These are phyloP conservation scores for Steromphala cineraria DNA, from an alignment of 2,888 invertebrate genomes.

Conservation along the genomic window DNA sequence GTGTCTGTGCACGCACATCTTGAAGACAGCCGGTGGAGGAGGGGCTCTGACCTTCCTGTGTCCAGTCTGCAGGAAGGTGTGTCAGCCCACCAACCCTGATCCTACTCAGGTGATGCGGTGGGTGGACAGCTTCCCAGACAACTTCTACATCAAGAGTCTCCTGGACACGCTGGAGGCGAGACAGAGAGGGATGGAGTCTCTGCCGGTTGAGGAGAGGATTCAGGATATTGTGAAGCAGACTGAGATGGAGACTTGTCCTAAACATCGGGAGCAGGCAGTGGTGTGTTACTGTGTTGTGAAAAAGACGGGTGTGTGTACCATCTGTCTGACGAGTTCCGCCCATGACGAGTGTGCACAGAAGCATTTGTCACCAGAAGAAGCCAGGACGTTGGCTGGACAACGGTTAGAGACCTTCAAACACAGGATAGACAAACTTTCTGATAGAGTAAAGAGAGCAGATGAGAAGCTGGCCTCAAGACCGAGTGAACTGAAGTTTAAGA, in stretches of 20 bases:
- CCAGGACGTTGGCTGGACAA: not conserved
- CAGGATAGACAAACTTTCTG: not conserved
- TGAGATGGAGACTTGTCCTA: not conserved
- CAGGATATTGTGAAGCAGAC: not conserved
- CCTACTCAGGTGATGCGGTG: not conserved
- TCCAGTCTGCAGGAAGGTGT: slow-evolving; percentile 6
- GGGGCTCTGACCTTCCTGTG: not conserved
- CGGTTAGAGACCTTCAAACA: not conserved
- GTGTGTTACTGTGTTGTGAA: not conserved
- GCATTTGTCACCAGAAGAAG: not conserved
- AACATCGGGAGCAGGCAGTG: not conserved
- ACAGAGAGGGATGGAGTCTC: not conserved
- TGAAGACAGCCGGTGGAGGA: not conserved
- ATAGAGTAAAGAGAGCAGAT: not conserved
- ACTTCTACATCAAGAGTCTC: slow-evolving; percentile 16
- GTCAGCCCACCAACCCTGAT: not conserved
- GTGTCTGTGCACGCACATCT: not conserved
- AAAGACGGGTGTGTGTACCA: not conserved
- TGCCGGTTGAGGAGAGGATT: not conserved
- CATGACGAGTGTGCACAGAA: not conserved
- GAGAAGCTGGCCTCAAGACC: not conserved
- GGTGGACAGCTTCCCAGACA: slow-evolving; percentile 11
- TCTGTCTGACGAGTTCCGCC: not conserved
- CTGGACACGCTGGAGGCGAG: not conserved
- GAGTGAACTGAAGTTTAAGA: slow-evolving; percentile 7